Percentiles rank a stretch among this genome's conserved stretches.
phyloP scores from a whole-genome alignment of 2,113 vertebrate genomes.

The Gavia stellata region DNA sequence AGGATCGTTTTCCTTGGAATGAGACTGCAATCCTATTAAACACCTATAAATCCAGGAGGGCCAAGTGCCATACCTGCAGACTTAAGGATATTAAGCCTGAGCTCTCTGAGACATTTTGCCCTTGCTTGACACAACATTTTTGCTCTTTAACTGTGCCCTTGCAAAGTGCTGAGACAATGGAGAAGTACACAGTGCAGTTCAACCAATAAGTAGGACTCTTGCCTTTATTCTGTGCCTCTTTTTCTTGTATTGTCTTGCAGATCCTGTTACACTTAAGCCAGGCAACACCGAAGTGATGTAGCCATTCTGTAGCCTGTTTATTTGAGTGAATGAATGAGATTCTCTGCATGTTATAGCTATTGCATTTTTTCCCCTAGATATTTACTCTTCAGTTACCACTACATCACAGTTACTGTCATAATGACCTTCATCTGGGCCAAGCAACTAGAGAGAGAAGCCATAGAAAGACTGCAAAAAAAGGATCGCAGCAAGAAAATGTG shows the following conservation, averaged over 20 bases:
- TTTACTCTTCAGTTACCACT: not conserved
- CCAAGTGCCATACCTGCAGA: not conserved
- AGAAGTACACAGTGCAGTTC: not conserved
- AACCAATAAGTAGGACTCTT: not conserved
- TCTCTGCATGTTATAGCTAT: not conserved
- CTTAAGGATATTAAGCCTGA: not conserved
- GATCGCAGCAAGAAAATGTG: not conserved
- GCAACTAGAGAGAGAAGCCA: not conserved
- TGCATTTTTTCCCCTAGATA: not conserved
- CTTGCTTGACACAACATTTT: not conserved
- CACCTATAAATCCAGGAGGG: not conserved
- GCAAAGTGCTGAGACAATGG: too few species aligned
- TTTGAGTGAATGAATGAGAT: not conserved
- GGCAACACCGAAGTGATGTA: not conserved
- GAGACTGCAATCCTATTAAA: not conserved
- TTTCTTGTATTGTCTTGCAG: not conserved
- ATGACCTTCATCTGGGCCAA: not conserved
- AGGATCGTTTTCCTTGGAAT: not conserved
- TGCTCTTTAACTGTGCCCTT: not conserved
- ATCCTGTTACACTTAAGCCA: not conserved
- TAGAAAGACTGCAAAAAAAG: not conserved
- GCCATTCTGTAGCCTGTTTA: not conserved
- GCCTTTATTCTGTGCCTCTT: not conserved
- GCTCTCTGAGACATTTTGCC: fast-evolving
- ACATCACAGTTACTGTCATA: not conserved